Evolutionary conservation across 2,797 vertebrate species (phyloP), one percentile per base, ranked within the genome.

Genomic region (Schizopygopsis malacanthus): DNA sequence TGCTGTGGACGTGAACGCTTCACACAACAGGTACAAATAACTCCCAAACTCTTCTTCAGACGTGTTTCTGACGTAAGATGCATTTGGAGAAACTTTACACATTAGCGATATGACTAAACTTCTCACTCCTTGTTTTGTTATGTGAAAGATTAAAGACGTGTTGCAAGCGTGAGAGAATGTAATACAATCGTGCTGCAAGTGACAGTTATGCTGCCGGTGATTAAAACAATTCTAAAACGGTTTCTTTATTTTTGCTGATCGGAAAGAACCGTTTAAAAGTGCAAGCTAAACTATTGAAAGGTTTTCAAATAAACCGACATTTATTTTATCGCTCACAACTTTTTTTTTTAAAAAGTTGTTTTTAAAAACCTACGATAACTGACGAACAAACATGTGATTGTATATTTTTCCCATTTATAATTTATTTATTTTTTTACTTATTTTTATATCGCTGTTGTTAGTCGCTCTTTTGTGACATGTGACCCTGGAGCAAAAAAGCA

Each of bases 11-110:
- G 39, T 91, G 81, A 89, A 79, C 75, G 84, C 82, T 37, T 47
- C 86, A 82, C 90, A 87, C 33, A 87, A 88, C 67, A 91, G 92
- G 92, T 93, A 88, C 86, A 82, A 85, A 67, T 80, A 79, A 43
- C 45, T 69, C 5, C 41, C 1, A 65, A 75, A 52, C 43, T 47
- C 2, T 3, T 15, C 50, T 65, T 69, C 45, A 4, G 10, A 72
- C n/a, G 61, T 4, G 33, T 45, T 59, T 69, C 25, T 63, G 28
- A 37, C n/a, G 13, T 3, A 4, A 33, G 7, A 37, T n/a, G 16
- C 18, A 0, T 22, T 28, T 52, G 45, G 33, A 25, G 43, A 54
- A 78, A 52, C 22, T 67, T 50, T n/a, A 67, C 39, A 6, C 13
- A n/a, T 18, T 11, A 6, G 56, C 13, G 22, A 28, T 11, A 28